A percentile compares a stretch with the other conserved stretches of the same genome.
phyloP scores from a whole-genome alignment of 1,140 invertebrate species.

The Globodera ellingtonae region DNA sequence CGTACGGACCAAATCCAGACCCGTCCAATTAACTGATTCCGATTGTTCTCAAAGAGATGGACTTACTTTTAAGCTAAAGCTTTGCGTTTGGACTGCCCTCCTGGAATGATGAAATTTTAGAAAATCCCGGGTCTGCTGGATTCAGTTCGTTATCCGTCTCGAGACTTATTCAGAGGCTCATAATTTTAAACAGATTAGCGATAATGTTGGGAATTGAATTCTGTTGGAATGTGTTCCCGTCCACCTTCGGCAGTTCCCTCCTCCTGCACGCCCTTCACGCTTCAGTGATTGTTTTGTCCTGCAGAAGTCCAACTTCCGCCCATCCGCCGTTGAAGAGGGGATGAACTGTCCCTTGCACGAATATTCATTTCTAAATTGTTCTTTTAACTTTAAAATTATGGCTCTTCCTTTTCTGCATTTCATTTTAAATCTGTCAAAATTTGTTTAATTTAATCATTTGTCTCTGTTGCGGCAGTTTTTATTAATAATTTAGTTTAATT shows the following conservation, averaged over 20 bases:
- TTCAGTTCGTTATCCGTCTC: too few relatives aligned
- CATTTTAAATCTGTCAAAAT: neutral
- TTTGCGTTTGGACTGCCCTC: too few relatives aligned
- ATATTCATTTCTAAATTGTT: neutral
- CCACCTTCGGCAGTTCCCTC: constrained; percentile 45
- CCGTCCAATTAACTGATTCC: too few relatives aligned
- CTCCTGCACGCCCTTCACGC: constrained; percentile 49
- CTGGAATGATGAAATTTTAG: too few relatives aligned
- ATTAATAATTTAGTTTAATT: too few relatives aligned
- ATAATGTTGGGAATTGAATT: constrained; percentile 41
- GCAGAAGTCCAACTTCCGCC: constrained; percentile 25
- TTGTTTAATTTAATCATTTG: constrained; percentile 17
- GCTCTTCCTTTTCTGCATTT: constrained; percentile 15
- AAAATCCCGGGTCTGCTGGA: too few relatives aligned
- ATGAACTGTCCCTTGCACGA: neutral
- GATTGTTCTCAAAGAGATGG: too few relatives aligned
- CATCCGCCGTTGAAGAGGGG: neutral
- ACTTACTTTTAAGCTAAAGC: too few relatives aligned
- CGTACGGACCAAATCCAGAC: too few relatives aligned
- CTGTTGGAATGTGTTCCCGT: constrained; percentile 52
- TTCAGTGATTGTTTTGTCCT: constrained; percentile 46
- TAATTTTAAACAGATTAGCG: constrained; percentile 28
- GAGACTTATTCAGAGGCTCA: too few relatives aligned
- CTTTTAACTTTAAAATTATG: neutral
- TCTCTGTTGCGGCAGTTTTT: neutral